Conservation (phyloP, 2,888 invertebrate genomes). For the Pardosa pseudoannulata region DNA sequence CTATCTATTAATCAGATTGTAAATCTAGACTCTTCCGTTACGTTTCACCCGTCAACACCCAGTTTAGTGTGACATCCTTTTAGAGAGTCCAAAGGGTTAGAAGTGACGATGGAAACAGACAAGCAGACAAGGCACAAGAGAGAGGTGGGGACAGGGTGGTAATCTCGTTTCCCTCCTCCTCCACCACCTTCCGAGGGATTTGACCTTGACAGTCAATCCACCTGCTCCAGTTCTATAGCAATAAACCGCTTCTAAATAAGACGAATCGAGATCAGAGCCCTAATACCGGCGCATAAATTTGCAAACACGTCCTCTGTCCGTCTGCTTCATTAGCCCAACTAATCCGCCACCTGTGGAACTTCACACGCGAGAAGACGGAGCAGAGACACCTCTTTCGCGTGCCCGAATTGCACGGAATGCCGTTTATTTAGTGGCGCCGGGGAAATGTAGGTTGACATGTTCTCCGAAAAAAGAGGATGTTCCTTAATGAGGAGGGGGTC, state of each 20-base stretch:
- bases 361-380: background rate
- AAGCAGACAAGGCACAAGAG: no score
- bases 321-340: conserved; percentile 16
- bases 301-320: background rate
- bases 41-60: no score
- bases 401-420: background rate
- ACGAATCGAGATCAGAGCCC: background rate
- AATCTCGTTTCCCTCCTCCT: background rate
- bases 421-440: background rate
- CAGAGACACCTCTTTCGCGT: background rate
- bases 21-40: no score
- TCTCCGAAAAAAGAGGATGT: background rate
- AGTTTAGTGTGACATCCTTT: no score
- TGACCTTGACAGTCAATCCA: background rate
- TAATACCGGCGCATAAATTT: background rate
- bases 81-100: no score
- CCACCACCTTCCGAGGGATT: background rate
- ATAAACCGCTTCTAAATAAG: background rate
- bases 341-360: background rate
- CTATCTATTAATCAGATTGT: no score
- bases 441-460: background rate
- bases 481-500: background rate
- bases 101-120: no score
- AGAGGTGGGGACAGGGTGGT: no score
- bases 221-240: background rate